Evolutionary conservation across 1,140 invertebrate species (phyloP), one percentile per base, ranked within the genome.

Genomic region (Heterodera schachtii): DNA sequence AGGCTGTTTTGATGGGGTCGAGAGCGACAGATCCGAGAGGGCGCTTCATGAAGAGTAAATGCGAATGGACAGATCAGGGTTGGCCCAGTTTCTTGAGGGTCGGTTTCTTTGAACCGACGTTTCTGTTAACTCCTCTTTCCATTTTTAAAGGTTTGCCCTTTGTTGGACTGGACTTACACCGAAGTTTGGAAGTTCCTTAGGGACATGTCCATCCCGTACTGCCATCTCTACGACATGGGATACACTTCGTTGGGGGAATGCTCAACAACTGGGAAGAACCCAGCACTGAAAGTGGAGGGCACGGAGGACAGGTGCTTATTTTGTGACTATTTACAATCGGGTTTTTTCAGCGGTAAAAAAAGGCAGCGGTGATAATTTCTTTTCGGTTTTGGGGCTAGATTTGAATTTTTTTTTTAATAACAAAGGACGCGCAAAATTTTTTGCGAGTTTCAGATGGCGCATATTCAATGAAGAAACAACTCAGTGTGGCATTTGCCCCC

Each of bases 41-140:
- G n/a, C 57, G 60, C 44, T 83, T 75, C 70, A 86, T 86, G 85
- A 74, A 79, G 46, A 73, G 57, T 3, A 78, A 85, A 49, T 81
- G 86, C 47, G 73, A 86, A 75, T 87, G 83, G 83, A 86, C 85
- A 9, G 86, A 87, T 47, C 1, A 31, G 1, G 85, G 71, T 19
- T 86, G 85, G 85, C 85, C 85, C 4, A 80, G 73, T 41, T 87
- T 87, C 43, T 81, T 81, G 43, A 60, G 85, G 21, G 85, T 84
- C 46, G n/a, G 46, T 13, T n/a, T 70, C n/a, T 57, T 76, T 43
- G 21, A 31, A 31, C 31, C 16, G 49, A 11, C 11, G n/a, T 75
- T 3, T n/a, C 21, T 19, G 43, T 16, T 80, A 11, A 7, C 52
- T 3, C 3, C 47, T 8, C 9, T 43, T 78, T 78, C 44, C 11